phyloP scores from a whole-genome alignment of 2,888 invertebrate species.

The Drosophila ezoana region DNA sequence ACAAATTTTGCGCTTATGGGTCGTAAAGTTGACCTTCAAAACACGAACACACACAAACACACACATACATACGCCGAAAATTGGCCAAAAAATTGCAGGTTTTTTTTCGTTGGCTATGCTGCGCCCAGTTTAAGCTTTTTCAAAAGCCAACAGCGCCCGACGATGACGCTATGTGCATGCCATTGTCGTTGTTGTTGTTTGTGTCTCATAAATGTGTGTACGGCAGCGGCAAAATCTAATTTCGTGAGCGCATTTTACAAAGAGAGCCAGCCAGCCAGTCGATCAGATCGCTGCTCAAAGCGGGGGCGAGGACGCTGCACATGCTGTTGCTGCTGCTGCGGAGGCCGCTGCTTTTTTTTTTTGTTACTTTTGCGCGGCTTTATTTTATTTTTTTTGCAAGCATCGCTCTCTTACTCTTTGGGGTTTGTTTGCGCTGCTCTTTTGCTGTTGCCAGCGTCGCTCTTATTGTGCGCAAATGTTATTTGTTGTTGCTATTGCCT shows the following conservation, averaged over 20 bases:
- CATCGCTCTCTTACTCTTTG: slow-evolving; percentile 41
- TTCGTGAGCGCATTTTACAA: slow-evolving; percentile 72
- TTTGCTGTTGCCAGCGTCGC: slow-evolving; percentile 30
- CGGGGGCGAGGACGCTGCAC: slow-evolving; percentile 53
- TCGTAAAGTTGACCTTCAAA: slow-evolving; percentile 85
- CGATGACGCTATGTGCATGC: slow-evolving; percentile 73
- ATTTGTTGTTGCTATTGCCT: slow-evolving; percentile 41
- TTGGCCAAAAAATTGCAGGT: slow-evolving; percentile 78
- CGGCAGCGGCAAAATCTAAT: slow-evolving; percentile 69
- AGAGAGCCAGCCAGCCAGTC: slow-evolving; percentile 48
- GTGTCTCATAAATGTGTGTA: slow-evolving; percentile 71
- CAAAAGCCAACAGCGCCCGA: slow-evolving; percentile 48
- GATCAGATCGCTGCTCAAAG: slow-evolving; percentile 39
- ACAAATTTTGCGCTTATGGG: slow-evolving; percentile 82
- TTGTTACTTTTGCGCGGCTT: slow-evolving; percentile 32
- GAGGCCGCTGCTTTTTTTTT: slow-evolving; percentile 25
- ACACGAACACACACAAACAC: slow-evolving; percentile 57
- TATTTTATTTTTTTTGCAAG: slow-evolving; percentile 50
- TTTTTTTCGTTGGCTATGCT: slow-evolving; percentile 73
- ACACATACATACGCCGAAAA: slow-evolving; percentile 52
- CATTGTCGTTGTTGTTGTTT: slow-evolving; percentile 56
- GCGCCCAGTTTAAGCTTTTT: slow-evolving; percentile 72
- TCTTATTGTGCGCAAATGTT: slow-evolving; percentile 53
- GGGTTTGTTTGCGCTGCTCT: slow-evolving; percentile 37
- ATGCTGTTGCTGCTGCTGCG: slow-evolving; percentile 34